A percentile compares a stretch with the other conserved stretches of the same genome.
Conservation (phyloP, 2,888 invertebrate genomes). For the Drosophila engyochracea region DNA sequence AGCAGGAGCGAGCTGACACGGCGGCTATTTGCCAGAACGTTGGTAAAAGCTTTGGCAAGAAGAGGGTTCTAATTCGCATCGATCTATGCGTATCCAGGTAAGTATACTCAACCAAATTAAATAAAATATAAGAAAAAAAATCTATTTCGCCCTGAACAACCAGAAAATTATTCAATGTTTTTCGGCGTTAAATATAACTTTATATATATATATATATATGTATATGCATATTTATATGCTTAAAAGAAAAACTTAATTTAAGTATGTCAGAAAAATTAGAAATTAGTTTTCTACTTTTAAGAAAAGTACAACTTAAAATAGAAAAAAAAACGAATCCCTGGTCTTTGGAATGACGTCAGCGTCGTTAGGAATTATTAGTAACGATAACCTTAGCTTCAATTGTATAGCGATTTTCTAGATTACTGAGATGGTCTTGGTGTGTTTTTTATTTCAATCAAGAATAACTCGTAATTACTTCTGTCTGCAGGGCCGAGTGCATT, state of each 20-base stretch:
- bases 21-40: conserved; percentile 36
- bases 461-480: neutral
- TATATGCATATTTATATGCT: no score
- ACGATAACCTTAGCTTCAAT: no score
- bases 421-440: neutral
- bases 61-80: conserved; percentile 38
- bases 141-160: neutral
- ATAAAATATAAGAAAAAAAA: neutral
- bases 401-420: neutral
- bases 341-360: no score
- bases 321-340: neutral
- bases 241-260: neutral
- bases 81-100: conserved; percentile 55
- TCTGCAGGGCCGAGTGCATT: conserved; percentile 60
- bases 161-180: neutral
- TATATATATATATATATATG: neutral
- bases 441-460: neutral
- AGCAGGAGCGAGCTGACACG: conserved; percentile 11
- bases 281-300: neutral
- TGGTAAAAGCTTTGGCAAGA: conserved; percentile 29
- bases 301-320: neutral
- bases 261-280: neutral
- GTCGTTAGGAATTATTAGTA: no score
- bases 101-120: conserved; percentile 3
- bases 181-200: neutral